These are phyloP conservation scores for Synergus umbraculus DNA, from an alignment of 2,888 invertebrate genomes.

Conservation along the genomic window DNA sequence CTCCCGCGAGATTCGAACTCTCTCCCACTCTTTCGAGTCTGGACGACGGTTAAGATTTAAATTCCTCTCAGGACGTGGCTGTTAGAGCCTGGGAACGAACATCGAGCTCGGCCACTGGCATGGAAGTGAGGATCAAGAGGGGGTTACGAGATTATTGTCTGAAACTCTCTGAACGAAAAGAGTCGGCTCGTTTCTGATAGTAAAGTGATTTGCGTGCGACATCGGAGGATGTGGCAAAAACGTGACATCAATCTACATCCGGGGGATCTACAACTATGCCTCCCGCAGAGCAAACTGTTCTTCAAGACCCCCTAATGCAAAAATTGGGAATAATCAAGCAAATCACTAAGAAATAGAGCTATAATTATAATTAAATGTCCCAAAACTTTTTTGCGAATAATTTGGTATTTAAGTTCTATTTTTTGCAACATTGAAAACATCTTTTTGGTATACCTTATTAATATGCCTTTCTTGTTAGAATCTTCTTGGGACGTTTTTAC, in stretches of 20 bases:
- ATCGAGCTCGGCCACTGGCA: constrained; percentile 40
- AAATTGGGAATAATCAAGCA: too few relatives aligned
- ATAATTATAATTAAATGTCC: too few relatives aligned
- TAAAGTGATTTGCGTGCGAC: constrained; percentile 16
- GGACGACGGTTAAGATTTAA: constrained; percentile 76
- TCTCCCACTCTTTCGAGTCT: constrained; percentile 62
- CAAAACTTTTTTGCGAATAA: too few relatives aligned
- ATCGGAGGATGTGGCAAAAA: background rate
- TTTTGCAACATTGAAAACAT: too few relatives aligned
- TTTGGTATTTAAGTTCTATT: too few relatives aligned
- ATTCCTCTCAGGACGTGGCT: constrained; percentile 69
- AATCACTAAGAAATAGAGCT: too few relatives aligned
- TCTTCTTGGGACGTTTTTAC: too few relatives aligned
- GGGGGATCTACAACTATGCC: background rate
- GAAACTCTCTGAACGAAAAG: constrained; percentile 32
- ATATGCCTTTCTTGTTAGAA: too few relatives aligned
- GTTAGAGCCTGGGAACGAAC: constrained; percentile 67
- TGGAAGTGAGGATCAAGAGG: constrained; percentile 19
- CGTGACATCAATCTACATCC: constrained; percentile 3
- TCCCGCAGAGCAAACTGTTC: background rate
- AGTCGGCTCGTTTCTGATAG: constrained; percentile 41
- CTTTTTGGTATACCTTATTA: too few relatives aligned
- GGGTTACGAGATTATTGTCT: constrained; percentile 39
- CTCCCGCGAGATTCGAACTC: constrained; percentile 57
- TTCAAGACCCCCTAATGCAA: too few relatives aligned